These are phyloP conservation scores for Puntigrus tetrazona DNA, from an alignment of 2,113 vertebrate species.

Conservation along the genomic window DNA sequence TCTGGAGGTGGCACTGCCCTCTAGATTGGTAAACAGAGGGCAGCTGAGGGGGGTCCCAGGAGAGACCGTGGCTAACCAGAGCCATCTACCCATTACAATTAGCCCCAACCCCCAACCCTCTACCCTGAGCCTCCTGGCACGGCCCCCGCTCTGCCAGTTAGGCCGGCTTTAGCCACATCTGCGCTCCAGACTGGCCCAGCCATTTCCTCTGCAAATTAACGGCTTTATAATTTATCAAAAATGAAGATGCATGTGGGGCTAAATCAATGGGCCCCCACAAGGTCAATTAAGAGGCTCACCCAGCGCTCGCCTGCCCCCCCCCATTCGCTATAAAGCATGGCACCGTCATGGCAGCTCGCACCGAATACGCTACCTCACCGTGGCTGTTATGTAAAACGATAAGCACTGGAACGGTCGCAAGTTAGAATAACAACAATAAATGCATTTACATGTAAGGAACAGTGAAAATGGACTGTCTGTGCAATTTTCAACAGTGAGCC, in stretches of 20 bases:
- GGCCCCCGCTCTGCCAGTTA: slow-evolving; percentile 83
- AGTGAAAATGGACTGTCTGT: slow-evolving; percentile 61
- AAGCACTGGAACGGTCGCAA: not conserved
- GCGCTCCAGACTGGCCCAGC: slow-evolving; percentile 88
- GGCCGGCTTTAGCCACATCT: slow-evolving; percentile 92
- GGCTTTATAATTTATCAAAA: slow-evolving; percentile 99
- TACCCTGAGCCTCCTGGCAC: slow-evolving; percentile 78
- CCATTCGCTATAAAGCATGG: slow-evolving; percentile 46
- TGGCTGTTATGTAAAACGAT: slow-evolving; percentile 3
- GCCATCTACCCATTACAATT: slow-evolving; percentile 87
- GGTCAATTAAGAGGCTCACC: slow-evolving; percentile 89
- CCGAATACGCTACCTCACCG: not conserved
- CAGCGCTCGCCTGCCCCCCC: slow-evolving; percentile 32
- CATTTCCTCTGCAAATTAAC: slow-evolving; percentile 99
- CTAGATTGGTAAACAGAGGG: slow-evolving; percentile 90
- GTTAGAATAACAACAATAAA: slow-evolving; percentile 42
- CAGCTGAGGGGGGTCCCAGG: slow-evolving; percentile 82
- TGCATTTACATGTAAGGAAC: not conserved
- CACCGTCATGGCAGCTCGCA: slow-evolving; percentile 4
- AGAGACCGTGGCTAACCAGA: slow-evolving; percentile 88
- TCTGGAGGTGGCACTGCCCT: slow-evolving; percentile 83
- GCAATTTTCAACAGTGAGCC: slow-evolving; percentile 75
- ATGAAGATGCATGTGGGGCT: slow-evolving; percentile 93
- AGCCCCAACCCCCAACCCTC: slow-evolving; percentile 59
- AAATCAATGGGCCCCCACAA: slow-evolving; percentile 94